Evolutionary conservation across 2,113 vertebrate species (phyloP).

Genomic region (Dromiciops gliroides): DNA sequence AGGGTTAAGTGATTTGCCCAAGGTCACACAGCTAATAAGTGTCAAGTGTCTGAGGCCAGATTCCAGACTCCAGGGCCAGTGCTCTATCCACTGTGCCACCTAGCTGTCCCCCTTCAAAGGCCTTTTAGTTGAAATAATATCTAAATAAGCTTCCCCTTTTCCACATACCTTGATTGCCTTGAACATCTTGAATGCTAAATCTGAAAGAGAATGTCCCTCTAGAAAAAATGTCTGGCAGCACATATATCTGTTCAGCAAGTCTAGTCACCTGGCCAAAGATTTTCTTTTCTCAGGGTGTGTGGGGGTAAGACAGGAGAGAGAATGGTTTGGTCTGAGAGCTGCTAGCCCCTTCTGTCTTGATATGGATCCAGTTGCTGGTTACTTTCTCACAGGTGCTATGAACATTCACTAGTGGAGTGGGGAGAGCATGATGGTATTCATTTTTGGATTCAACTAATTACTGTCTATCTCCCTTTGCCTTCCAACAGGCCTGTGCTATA

Average conservation of each 20-base stretch:
- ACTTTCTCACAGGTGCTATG: background rate
- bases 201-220: too few relatives aligned
- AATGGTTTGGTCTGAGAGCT: background rate
- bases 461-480: background rate
- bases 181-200: too few relatives aligned
- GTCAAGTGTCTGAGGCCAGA: too few relatives aligned
- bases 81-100: too few relatives aligned
- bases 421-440: background rate
- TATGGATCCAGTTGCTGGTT: background rate
- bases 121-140: too few relatives aligned
- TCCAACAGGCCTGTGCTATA: background rate
- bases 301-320: background rate
- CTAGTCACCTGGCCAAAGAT: background rate
- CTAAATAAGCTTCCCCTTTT: too few relatives aligned
- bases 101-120: too few relatives aligned
- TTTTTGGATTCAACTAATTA: background rate
- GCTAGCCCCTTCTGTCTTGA: too few relatives aligned
- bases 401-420: background rate
- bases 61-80: too few relatives aligned
- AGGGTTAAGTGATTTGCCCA: too few relatives aligned
- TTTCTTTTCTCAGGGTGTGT: background rate
- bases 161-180: too few relatives aligned
- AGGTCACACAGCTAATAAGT: too few relatives aligned
- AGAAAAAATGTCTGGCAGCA: background rate
- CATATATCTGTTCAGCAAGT: background rate